Base-by-base conservation (phyloP, 2,113 vertebrate genomes). In the Heterochromis multidens region DNA sequence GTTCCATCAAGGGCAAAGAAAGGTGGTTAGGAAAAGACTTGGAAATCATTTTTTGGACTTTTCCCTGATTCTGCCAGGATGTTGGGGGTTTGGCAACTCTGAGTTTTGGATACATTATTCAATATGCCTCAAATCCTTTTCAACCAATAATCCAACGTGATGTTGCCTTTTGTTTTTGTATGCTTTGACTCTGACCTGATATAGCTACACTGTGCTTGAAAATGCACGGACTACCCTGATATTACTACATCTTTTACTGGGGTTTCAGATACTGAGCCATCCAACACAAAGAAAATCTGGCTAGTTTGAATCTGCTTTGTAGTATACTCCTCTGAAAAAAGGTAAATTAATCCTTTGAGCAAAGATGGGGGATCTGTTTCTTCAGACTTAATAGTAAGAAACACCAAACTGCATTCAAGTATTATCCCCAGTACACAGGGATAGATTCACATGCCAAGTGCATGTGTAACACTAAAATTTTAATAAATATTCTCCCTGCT, bases 171-270 rank as follows among this genome's bases (percentile, higher is more conserved):
- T 35, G 33, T 35, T 7, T 35, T 35, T 4, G 33, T 35, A 6
- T 2, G 7, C 33, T 35, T 35, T 35, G 33, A 35, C 33, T 35
- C 33, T 35, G 33, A n/a, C 21, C 1, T 25, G 37, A 43, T 27
- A 46, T 0, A 49, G 19, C 16, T 5, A 3, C 25, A 0, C 1
- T 3, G 49, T 52, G 16, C 10, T 21, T 49, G 3, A 29, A 72
- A 1, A 6, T 21, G 67, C 67, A 12, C 23, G 12, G 25, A 29
- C 40, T 49, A 1, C 10, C 16, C 40, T 29, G 67, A 52, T 17
- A 21, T 74, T 0, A 0, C 25, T 19, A 5, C 6, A 0, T 21
- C 6, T 52, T 5, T 52, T 31, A 52, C 25, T 29, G 23, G 0
- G 37, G 5, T 1, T 46, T 70, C 16, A 70, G 65, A 70, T 46